Evolutionary conservation across 1,140 invertebrate genomes (phyloP).

Genomic region (Solen grandis): DNA sequence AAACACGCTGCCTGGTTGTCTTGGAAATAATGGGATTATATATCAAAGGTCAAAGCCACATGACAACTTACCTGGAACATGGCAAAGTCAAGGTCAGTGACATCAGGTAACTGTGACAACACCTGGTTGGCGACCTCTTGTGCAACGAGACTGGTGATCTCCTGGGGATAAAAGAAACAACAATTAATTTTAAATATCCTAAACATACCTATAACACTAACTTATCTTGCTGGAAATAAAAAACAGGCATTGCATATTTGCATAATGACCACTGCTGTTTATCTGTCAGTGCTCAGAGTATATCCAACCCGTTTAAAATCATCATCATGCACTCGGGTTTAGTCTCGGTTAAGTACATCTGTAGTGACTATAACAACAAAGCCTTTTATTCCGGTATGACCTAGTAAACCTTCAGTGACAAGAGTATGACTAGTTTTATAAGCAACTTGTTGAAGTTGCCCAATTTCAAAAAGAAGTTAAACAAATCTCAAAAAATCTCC

Average conservation of each 20-base stretch:
- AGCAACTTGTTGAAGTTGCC: too few relatives aligned
- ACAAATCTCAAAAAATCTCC: too few relatives aligned
- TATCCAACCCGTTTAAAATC: not conserved
- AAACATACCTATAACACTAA: not conserved
- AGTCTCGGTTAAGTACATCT: too few relatives aligned
- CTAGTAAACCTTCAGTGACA: too few relatives aligned
- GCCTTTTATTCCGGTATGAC: too few relatives aligned
- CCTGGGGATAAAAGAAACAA: conserved; percentile 62
- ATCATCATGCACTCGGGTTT: too few relatives aligned
- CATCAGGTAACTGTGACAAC: conserved; percentile 77
- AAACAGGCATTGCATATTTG: not conserved
- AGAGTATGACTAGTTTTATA: too few relatives aligned
- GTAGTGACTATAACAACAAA: too few relatives aligned
- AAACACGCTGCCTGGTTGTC: too few relatives aligned
- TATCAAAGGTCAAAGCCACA: too few relatives aligned
- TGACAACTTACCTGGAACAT: conserved; percentile 69
- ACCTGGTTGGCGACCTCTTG: conserved; percentile 75
- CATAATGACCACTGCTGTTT: too few relatives aligned
- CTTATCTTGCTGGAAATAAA: not conserved
- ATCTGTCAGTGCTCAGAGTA: not conserved
- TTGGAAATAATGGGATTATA: conserved; percentile 3
- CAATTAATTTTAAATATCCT: not conserved
- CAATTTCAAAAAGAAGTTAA: too few relatives aligned
- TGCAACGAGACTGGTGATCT: conserved; percentile 75
- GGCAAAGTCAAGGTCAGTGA: conserved; percentile 70